A percentile compares a stretch with the other conserved stretches of the same genome.
phyloP scores from a whole-genome alignment of 2,113 vertebrate species.

The Sturnira hondurensis region DNA sequence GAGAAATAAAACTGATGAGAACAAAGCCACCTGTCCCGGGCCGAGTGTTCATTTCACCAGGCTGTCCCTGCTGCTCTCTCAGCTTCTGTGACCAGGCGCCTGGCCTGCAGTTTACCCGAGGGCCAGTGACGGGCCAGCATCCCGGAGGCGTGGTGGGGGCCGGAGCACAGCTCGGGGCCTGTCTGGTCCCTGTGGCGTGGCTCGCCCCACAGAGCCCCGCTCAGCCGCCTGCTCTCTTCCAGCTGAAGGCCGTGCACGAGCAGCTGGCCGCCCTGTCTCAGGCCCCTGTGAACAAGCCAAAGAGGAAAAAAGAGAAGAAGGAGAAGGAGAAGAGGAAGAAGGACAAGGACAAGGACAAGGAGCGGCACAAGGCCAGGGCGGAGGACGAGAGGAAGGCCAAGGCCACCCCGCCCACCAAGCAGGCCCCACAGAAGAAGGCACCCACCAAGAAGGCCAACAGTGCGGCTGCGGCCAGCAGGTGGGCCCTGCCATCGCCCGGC shows the following conservation, averaged over 20 bases:
- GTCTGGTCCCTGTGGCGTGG: rapidly evolving
- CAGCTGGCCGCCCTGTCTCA: conserved; percentile 91
- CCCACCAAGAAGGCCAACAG: conserved; percentile 92
- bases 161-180: background rate
- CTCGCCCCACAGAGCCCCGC: rapidly evolving
- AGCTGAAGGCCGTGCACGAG: conserved; percentile 92
- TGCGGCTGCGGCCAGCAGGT: conserved; percentile 82
- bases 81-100: background rate
- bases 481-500: background rate
- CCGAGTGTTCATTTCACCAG: rapidly evolving
- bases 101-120: rapidly evolving
- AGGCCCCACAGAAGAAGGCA: conserved; percentile 88
- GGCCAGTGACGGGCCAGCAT: background rate
- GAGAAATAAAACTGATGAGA: rapidly evolving
- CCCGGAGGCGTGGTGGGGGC: rapidly evolving
- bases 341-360: conserved; percentile 86
- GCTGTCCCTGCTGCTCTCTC: rapidly evolving
- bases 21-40: background rate
- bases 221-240: background rate
- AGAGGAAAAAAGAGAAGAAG: conserved; percentile 94
- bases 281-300: conserved; percentile 90
- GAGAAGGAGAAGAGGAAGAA: conserved; percentile 88
- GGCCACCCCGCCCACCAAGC: conserved; percentile 85
- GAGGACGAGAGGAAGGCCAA: conserved; percentile 94
- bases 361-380: conserved; percentile 82